Percentiles rank a stretch among this genome's conserved stretches.
Evolutionary conservation across 2,888 invertebrate genomes (phyloP).

Genomic region (Tiphia femorata): DNA sequence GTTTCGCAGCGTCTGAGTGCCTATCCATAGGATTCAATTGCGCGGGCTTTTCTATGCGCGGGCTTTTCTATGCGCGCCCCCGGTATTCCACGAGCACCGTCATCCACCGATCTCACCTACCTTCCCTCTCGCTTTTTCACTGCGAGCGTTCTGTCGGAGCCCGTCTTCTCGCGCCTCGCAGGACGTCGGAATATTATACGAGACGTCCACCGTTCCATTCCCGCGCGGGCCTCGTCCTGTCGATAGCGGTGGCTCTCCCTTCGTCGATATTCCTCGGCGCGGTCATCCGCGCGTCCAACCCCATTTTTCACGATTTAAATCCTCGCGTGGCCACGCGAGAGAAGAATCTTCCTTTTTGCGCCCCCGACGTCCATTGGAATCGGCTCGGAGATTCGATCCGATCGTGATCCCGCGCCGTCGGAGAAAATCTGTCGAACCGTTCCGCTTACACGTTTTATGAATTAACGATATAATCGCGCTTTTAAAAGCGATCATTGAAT

Average conservation of each 20-base stretch:
- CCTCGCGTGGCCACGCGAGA: neutral
- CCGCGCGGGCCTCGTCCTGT: constrained; percentile 46
- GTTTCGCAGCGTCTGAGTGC: constrained; percentile 7
- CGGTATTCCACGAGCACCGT: too few relatives aligned
- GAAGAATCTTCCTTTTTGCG: too few relatives aligned
- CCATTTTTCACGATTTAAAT: neutral
- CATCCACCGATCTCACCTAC: too few relatives aligned
- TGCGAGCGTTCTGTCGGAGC: too few relatives aligned
- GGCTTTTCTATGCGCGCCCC: constrained; percentile 18
- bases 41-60: constrained; percentile 5
- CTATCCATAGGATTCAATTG: constrained; percentile 15
- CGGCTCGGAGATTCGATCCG: neutral
- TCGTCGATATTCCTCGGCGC: constrained; percentile 28
- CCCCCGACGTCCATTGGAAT: neutral
- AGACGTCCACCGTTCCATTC: constrained; percentile 51
- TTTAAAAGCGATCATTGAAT: too few relatives aligned
- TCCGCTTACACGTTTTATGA: too few relatives aligned
- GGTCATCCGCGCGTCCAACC: neutral
- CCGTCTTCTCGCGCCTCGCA: constrained; percentile 24
- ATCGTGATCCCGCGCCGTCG: neutral
- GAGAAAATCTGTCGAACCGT: too few relatives aligned
- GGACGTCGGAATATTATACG: constrained; percentile 44
- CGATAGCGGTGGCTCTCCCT: constrained; percentile 57
- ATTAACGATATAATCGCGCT: too few relatives aligned
- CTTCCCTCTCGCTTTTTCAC: too few relatives aligned